These are phyloP conservation scores for Dromaius novaehollandiae DNA, from an alignment of 2,113 vertebrate species.

Conservation along the genomic window DNA sequence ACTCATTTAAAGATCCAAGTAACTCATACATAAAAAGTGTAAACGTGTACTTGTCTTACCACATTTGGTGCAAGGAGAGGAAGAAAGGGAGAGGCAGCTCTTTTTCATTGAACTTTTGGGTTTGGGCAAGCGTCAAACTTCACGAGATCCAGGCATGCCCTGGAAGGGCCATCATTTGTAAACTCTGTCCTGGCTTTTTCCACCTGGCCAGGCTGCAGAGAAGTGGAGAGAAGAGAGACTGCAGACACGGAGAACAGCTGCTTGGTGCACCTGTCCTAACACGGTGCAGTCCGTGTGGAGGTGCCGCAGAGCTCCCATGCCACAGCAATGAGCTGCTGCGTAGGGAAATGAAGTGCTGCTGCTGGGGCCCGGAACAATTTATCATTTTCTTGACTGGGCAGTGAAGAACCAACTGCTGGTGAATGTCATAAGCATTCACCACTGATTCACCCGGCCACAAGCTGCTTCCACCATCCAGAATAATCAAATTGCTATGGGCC, in stretches of 20 bases:
- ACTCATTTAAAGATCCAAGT: not conserved
- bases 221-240: not conserved
- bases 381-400: not conserved
- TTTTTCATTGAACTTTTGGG: not conserved
- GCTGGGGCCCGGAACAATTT: not conserved
- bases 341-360: not conserved
- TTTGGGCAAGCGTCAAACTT: not conserved
- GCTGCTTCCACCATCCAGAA: not conserved
- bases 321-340: not conserved
- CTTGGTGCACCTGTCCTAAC: not conserved
- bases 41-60: not conserved
- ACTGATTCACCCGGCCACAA: not conserved
- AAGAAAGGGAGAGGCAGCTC: not conserved
- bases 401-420: not conserved
- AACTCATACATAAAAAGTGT: not conserved
- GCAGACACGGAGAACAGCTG: not conserved
- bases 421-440: not conserved
- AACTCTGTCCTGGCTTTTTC: not conserved
- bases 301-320: not conserved
- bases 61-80: not conserved
- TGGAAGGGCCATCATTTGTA: not conserved
- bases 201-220: not conserved
- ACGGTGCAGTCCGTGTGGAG: not conserved
- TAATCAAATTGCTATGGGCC: not conserved
- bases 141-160: not conserved